These are phyloP conservation scores for Hydraecia micacea DNA, from an alignment of 2,888 invertebrate genomes.

Conservation along the genomic window DNA sequence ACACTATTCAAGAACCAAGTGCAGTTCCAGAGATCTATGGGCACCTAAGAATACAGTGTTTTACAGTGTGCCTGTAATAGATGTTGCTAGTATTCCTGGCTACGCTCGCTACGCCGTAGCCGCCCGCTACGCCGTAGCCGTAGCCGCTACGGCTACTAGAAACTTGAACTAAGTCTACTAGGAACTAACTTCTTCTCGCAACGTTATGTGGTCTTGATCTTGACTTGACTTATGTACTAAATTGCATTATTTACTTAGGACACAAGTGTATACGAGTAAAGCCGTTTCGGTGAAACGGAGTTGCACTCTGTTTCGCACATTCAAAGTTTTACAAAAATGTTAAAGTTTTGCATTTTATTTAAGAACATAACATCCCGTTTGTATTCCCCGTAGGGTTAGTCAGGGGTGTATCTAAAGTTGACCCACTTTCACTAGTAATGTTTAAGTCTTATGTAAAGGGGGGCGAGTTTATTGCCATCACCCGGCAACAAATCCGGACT, in stretches of 20 bases:
- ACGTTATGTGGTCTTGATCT: slow-evolving; percentile 13
- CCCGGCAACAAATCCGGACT: neutral
- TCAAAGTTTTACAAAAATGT: neutral
- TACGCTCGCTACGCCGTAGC: slow-evolving; percentile 36
- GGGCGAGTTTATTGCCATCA: neutral
- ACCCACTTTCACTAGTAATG: neutral
- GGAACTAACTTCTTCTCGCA: neutral
- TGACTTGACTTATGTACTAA: slow-evolving; percentile 3
- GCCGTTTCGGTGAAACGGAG: neutral
- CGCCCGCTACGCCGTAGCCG: neutral
- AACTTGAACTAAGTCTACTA: slow-evolving; percentile 17
- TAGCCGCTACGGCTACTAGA: neutral
- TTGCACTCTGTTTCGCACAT: neutral
- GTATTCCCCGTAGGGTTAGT: neutral
- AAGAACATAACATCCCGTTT: neutral
- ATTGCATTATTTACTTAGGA: slow-evolving; percentile 9
- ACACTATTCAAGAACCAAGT: slow-evolving; percentile 37
- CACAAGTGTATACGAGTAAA: too few relatives aligned
- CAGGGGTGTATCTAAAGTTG: neutral
- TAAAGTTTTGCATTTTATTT: neutral
- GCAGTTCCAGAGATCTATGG: slow-evolving; percentile 32
- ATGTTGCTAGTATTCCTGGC: neutral
- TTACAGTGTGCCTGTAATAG: slow-evolving; percentile 1
- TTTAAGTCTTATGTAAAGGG: neutral
- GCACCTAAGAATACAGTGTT: neutral